phyloP scores from a whole-genome alignment of 2,113 vertebrate species.

The Caloenas nicobarica region DNA sequence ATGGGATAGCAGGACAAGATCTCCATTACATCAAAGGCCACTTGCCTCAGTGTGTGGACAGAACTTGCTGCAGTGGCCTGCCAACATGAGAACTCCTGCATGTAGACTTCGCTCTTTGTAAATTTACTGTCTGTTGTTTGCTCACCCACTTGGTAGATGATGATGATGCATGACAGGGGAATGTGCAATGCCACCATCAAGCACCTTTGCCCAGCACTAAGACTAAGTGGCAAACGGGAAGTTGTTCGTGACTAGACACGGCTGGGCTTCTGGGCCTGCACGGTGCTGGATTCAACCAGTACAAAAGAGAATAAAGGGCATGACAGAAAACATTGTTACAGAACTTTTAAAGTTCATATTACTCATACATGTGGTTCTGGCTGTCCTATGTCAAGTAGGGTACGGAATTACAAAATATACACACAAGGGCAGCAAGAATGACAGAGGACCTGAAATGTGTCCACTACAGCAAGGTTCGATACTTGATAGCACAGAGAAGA shows the following conservation, averaged over 20 bases:
- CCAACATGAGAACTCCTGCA: neutral
- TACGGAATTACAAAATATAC: neutral
- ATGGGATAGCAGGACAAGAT: neutral
- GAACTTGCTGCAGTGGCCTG: neutral
- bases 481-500: neutral
- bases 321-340: neutral
- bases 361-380: fast-evolving
- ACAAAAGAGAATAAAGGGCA: too few relatives aligned
- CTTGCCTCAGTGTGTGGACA: neutral
- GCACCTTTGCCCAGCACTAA: neutral
- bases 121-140: neutral
- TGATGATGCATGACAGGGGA: neutral
- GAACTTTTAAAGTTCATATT: neutral
- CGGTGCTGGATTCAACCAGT: neutral
- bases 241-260: neutral
- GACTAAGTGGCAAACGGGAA: neutral
- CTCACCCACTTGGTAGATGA: neutral
- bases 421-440: neutral
- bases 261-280: neutral
- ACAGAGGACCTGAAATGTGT: neutral
- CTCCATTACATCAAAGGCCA: neutral
- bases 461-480: neutral
- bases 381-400: neutral
- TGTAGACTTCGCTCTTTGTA: neutral
- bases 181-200: neutral